Percentiles rank a stretch among this genome's conserved stretches.
phyloP scores from a whole-genome alignment of 2,113 vertebrate genomes.

The Azemiops feae region DNA sequence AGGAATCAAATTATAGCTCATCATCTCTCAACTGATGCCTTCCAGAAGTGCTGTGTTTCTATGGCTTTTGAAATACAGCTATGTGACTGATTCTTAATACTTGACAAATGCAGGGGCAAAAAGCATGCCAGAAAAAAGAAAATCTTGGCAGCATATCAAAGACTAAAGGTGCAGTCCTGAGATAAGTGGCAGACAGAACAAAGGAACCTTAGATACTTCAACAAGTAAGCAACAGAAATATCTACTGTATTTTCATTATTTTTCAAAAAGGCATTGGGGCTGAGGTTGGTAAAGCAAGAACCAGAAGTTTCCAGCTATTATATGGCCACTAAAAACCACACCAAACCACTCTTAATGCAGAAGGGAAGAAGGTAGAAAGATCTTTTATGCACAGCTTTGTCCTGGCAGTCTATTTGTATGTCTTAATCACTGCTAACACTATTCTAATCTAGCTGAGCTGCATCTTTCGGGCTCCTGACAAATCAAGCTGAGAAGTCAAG shows the following conservation, averaged over 20 bases:
- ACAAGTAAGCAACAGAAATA: background rate
- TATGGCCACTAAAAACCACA: background rate
- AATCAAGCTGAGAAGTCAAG: background rate
- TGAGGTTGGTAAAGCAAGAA: background rate
- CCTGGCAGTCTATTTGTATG: background rate
- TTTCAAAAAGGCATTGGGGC: no score
- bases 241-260: background rate
- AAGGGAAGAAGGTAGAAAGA: background rate
- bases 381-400: background rate
- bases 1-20: background rate
- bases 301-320: background rate
- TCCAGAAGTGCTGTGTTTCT: background rate
- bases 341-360: background rate
- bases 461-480: background rate
- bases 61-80: background rate
- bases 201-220: background rate
- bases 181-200: conserved; percentile 30
- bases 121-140: conserved; percentile 10
- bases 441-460: background rate
- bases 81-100: background rate
- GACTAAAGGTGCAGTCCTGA: conserved; percentile 39
- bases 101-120: background rate
- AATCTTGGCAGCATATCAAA: background rate
- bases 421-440: background rate
- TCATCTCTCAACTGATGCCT: background rate